phyloP scores from a whole-genome alignment of 2,888 invertebrate species.

The Gibbula magus region DNA sequence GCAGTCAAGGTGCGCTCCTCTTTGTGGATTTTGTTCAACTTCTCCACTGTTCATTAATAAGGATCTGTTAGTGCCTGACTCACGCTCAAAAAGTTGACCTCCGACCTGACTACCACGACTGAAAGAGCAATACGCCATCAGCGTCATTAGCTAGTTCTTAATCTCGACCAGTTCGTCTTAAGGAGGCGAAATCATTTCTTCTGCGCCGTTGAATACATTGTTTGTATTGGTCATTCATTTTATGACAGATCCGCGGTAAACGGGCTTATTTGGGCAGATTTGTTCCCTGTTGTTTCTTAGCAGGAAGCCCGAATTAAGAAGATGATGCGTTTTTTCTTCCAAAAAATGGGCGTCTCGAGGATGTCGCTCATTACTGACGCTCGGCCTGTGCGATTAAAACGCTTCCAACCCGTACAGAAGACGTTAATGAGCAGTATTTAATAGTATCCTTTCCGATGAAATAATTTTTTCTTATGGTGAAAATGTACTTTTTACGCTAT shows the following conservation, averaged over 20 bases:
- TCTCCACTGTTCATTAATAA: conserved; percentile 10
- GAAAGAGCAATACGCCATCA: conserved; percentile 13
- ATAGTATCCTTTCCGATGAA: too few species aligned
- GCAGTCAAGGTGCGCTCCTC: background rate
- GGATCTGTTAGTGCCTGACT: conserved; percentile 14
- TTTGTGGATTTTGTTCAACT: conserved; percentile 14
- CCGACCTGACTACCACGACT: background rate
- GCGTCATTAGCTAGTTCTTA: conserved; percentile 9
- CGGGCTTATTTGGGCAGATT: conserved; percentile 3
- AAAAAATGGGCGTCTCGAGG: background rate
- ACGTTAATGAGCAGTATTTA: too few species aligned
- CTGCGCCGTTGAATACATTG: conserved; percentile 17
- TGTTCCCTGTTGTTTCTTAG: conserved; percentile 6
- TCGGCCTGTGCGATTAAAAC: background rate
- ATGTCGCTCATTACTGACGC: background rate
- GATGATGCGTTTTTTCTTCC: background rate
- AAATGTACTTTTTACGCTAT: too few species aligned
- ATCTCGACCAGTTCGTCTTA: conserved; percentile 25
- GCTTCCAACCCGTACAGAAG: too few species aligned
- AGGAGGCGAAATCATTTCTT: conserved; percentile 22
- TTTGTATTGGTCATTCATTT: conserved; percentile 2
- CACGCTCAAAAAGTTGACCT: conserved; percentile 22
- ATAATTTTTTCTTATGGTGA: too few species aligned
- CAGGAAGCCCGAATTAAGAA: background rate
- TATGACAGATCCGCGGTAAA: background rate